A percentile compares a stretch with the other conserved stretches of the same genome.
These are phyloP conservation scores for Byasa hedistus DNA, from an alignment of 2,888 invertebrate species.

Conservation along the genomic window DNA sequence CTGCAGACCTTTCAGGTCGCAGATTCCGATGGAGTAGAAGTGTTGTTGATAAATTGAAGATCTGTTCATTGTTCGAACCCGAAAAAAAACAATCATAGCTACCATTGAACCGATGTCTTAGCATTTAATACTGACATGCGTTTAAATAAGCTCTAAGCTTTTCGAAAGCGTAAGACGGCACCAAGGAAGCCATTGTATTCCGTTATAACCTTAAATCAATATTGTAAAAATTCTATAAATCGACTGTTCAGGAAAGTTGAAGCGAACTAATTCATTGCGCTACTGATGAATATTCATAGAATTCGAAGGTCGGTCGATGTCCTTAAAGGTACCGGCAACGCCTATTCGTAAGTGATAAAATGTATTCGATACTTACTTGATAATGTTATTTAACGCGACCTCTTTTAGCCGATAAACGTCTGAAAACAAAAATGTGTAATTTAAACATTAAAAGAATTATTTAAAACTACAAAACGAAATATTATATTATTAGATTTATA, in stretches of 20 bases:
- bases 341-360: constrained; percentile 13
- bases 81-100: neutral
- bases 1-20: too few relatives aligned
- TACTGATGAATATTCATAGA: constrained; percentile 28
- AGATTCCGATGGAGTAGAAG: too few relatives aligned
- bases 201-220: constrained; percentile 8
- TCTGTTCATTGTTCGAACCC: too few relatives aligned
- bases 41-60: too few relatives aligned
- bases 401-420: neutral
- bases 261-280: constrained; percentile 21
- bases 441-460: neutral
- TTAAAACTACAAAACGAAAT: neutral
- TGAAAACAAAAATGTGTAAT: constrained; percentile 10
- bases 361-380: constrained; percentile 22
- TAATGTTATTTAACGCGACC: constrained; percentile 6
- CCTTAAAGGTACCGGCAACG: constrained; percentile 12
- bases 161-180: constrained; percentile 19
- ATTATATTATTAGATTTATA: neutral
- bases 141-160: neutral
- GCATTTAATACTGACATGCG: too few relatives aligned
- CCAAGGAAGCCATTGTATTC: constrained; percentile 15
- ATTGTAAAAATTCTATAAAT: constrained; percentile 25
- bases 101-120: neutral
- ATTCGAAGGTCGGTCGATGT: constrained; percentile 31
- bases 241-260: constrained; percentile 9